phyloP scores from a whole-genome alignment of 1,140 invertebrate species.

The Bombus difficillimus region DNA sequence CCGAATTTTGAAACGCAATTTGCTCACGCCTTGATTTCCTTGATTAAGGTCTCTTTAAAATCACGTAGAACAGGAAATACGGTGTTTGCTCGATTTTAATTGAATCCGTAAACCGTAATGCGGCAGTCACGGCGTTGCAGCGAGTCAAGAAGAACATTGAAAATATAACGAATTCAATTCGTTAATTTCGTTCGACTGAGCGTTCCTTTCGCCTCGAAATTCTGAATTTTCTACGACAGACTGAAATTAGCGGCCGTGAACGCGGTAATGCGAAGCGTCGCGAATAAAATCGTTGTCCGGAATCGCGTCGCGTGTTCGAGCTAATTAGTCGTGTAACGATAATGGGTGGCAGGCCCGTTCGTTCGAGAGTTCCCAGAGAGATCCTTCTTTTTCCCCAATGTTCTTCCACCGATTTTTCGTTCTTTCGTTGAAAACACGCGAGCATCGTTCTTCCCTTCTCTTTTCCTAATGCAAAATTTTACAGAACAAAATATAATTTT shows the following conservation, averaged over 20 bases:
- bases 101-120: not conserved
- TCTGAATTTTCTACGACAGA: not conserved
- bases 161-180: conserved; percentile 1
- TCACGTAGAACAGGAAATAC: not conserved
- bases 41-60: not conserved
- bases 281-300: conserved; percentile 8
- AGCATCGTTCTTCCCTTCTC: not conserved
- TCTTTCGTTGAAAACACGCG: not conserved
- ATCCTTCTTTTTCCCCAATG: not conserved
- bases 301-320: not conserved
- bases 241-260: not conserved
- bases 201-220: not conserved
- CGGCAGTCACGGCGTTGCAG: not conserved
- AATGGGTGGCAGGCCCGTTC: not conserved
- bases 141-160: not conserved
- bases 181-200: not conserved
- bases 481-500: not conserved
- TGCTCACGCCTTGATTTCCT: not conserved
- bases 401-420: not conserved
- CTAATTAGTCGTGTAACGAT: not conserved
- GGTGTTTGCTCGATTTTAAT: not conserved
- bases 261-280: not conserved
- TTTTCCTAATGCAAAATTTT: not conserved
- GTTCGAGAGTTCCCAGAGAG: not conserved
- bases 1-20: not conserved